These are phyloP conservation scores for Lydus trimaculatus DNA, from an alignment of 2,888 invertebrate genomes.

Conservation along the genomic window DNA sequence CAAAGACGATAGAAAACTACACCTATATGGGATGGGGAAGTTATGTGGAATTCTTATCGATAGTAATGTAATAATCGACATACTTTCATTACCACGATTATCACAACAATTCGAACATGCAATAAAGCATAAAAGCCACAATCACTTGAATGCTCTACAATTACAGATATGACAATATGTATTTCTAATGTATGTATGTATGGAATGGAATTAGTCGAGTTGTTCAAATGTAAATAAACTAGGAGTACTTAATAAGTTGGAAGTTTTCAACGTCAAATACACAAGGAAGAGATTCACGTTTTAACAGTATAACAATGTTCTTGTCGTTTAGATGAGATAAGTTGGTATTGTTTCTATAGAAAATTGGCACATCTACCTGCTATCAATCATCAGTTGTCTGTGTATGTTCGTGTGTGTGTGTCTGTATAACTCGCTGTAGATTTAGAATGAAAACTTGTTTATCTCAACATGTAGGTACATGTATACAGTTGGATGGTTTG, in stretches of 20 bases:
- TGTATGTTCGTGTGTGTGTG: not conserved
- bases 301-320: too few species aligned
- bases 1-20: not conserved
- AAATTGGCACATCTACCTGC: too few species aligned
- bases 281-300: too few species aligned
- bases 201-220: too few species aligned
- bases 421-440: not conserved
- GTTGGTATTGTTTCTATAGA: too few species aligned
- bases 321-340: too few species aligned
- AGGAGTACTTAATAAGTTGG: not conserved
- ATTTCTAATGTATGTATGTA: too few species aligned
- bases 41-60: not conserved
- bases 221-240: too few species aligned
- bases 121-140: not conserved
- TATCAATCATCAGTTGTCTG: not conserved
- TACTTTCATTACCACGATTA: not conserved
- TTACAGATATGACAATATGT: too few species aligned
- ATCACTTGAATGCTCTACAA: not conserved
- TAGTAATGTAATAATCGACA: not conserved
- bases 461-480: not conserved
- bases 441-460: not conserved
- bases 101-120: not conserved
- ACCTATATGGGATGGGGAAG: too few species aligned
- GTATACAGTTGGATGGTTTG: not conserved
- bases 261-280: too few species aligned